phyloP scores from a whole-genome alignment of 2,113 vertebrate genomes.

The Megaceryle maxima region DNA sequence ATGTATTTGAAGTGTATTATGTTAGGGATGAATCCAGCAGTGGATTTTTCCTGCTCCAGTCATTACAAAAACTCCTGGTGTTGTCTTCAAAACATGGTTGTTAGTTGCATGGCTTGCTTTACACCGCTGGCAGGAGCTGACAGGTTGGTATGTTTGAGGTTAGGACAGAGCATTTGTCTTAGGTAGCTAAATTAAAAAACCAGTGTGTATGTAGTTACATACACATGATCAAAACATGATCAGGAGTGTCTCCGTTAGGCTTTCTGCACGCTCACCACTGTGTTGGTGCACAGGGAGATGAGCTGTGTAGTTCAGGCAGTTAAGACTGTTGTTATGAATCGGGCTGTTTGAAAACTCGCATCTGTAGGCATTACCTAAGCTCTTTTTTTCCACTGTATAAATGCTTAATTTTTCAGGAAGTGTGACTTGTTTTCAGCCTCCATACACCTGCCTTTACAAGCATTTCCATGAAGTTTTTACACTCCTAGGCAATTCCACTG shows the following conservation, averaged over 20 bases:
- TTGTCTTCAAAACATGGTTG: neutral
- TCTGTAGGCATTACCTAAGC: neutral
- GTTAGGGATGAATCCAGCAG: neutral
- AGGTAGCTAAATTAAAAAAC: neutral
- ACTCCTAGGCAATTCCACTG: no score
- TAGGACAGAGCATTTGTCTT: neutral
- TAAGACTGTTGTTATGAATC: neutral
- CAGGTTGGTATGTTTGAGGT: neutral
- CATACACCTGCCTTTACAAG: no score
- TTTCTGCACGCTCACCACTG: neutral
- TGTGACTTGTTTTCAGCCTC: no score
- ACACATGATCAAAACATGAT: neutral
- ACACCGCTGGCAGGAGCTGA: rapidly evolving
- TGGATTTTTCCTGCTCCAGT: neutral
- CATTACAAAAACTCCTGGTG: neutral
- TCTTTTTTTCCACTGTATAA: no score
- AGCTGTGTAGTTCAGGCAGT: neutral
- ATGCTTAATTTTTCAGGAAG: no score
- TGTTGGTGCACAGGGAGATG: neutral
- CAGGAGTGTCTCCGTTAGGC: neutral
- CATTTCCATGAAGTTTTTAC: no score
- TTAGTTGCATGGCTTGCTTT: neutral
- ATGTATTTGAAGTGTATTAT: neutral
- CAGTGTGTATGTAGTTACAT: neutral
- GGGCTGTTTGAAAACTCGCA: neutral